Conservation (phyloP, 1,140 invertebrate species). For the Nebria ingens region DNA sequence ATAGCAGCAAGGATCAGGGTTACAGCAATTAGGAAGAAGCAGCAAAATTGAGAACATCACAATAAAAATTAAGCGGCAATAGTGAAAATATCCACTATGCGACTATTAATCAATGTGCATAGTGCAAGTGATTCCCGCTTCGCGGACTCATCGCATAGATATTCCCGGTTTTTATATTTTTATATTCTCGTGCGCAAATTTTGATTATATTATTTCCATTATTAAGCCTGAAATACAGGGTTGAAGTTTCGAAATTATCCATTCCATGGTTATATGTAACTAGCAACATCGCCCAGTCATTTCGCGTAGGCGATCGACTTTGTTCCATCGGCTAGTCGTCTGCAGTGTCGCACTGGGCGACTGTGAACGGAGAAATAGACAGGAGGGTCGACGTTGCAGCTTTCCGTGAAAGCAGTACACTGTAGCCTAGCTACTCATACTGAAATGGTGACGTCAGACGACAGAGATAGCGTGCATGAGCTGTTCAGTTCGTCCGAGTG, state of each 20-base stretch:
- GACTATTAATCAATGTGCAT: no score
- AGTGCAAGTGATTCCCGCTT: no score
- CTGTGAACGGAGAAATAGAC: slow-evolving; percentile 34
- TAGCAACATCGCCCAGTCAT: slow-evolving; percentile 27
- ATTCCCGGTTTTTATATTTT: neutral
- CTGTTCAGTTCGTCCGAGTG: no score
- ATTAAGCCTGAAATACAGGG: slow-evolving; percentile 38
- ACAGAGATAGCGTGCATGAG: slow-evolving; percentile 16
- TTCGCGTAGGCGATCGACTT: slow-evolving; percentile 22
- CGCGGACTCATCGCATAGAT: neutral
- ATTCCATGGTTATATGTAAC: slow-evolving; percentile 39
- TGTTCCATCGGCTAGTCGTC: slow-evolving; percentile 25
- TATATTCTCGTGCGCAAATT: slow-evolving; percentile 28
- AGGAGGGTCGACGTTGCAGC: slow-evolving; percentile 34
- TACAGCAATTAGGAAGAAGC: no score
- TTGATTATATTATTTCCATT: slow-evolving; percentile 39
- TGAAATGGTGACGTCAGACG: slow-evolving; percentile 33
- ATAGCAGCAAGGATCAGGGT: no score
- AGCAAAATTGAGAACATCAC: no score
- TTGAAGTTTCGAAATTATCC: slow-evolving; percentile 39
- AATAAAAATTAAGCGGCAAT: no score
- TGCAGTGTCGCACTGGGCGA: slow-evolving; percentile 21
- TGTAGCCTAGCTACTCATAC: slow-evolving; percentile 32
- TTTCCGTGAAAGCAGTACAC: slow-evolving; percentile 37
- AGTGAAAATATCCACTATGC: no score